Percentiles rank a stretch among this genome's conserved stretches.
Conservation (phyloP, 2,888 invertebrate genomes). For the Melipona beecheii region DNA sequence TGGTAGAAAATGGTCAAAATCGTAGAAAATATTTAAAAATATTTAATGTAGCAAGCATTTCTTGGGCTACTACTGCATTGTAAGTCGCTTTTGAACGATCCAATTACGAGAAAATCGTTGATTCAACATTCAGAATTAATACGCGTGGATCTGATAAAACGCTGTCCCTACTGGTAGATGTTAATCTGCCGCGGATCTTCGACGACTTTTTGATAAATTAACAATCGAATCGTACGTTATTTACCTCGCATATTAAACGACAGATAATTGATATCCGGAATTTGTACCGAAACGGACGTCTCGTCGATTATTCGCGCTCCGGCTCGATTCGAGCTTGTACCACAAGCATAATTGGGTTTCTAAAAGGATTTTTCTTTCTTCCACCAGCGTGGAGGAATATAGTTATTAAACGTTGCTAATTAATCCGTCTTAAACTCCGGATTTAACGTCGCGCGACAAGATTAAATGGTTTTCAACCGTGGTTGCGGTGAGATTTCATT, state of each 20-base stretch:
- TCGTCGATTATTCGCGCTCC: neutral
- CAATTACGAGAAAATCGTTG: neutral
- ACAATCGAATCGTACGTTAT: neutral
- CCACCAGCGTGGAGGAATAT: neutral
- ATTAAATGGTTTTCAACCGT: constrained; percentile 4
- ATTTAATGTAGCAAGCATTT: too few species aligned
- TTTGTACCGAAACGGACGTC: neutral
- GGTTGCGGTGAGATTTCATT: neutral
- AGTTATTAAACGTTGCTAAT: constrained; percentile 8
- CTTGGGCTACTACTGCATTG: too few species aligned
- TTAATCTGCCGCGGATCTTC: neutral
- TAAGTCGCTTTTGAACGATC: neutral
- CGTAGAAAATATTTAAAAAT: too few species aligned
- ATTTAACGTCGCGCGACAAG: neutral
- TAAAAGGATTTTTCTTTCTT: neutral
- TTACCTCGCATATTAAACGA: neutral
- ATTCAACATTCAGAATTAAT: neutral
- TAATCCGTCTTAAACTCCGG: neutral
- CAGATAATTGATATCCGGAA: neutral
- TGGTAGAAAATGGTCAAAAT: too few species aligned
- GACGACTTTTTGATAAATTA: neutral
- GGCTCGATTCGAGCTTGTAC: neutral
- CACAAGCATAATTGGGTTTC: neutral
- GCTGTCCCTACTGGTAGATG: neutral
- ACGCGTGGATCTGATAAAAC: neutral